Evolutionary conservation across 2,888 invertebrate genomes (phyloP), one percentile per base, ranked within the genome.

Genomic region (Portevinia maculata): DNA sequence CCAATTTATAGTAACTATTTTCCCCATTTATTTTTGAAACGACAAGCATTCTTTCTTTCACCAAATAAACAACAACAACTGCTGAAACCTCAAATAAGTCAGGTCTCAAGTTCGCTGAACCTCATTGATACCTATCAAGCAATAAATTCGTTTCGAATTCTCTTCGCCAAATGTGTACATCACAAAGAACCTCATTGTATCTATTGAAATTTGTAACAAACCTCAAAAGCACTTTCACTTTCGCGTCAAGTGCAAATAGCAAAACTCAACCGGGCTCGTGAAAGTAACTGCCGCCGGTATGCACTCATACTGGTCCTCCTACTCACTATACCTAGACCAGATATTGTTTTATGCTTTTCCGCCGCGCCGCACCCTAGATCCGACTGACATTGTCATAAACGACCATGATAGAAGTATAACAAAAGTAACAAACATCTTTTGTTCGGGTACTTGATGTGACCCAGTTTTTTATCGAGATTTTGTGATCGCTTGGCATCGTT

Each of bases 231-330:
- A 76, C 83, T 83, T 83, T 83, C 83, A 83, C 83, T 83, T 78
- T 71, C 73, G 50, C 78, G 83, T 83, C 83, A 83, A 83, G 78
- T 83, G 83, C 83, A 78, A 83, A 83, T 62, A 76, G 46, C 52
- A 67, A 73, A 81, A 83, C 50, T 83, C 62, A 83, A 78, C 24
- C 21, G 48, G 59, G 62, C 62, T 67, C 76, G 83, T 83, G 83
- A 83, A 83, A 83, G 83, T 83, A 78, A 78, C 71, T 53, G 48
- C 57, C 53, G 15, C 15, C 34, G 24, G 24, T 9, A 7, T 50
- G 30, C 19, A 32, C 34, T 41, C 34, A 50, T 32, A 57, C 75
- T 69, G 67, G 73, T 83, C 78, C 81, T 65, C 81, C 81, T 53
- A 81, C 81, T 34, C 59, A 30, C 79, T 17, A n/a, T 11, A 50